Conservation (phyloP, 2,888 invertebrate genomes). For the Drosophila infuscata region DNA sequence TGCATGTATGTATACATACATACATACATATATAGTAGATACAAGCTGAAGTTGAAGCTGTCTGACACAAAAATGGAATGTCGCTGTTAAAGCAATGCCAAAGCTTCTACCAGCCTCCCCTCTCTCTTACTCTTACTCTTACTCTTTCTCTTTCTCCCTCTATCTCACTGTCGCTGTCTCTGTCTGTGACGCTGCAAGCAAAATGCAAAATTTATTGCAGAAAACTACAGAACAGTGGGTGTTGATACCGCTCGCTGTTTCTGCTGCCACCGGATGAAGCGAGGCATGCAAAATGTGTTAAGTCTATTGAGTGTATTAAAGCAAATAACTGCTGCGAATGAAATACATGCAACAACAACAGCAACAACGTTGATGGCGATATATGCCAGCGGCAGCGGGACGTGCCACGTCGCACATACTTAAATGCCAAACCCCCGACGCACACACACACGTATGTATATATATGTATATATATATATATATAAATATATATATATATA, state of each 20-base stretch:
- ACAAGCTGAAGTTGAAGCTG: constrained; percentile 38
- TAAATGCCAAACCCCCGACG: constrained; percentile 54
- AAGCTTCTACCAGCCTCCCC: constrained; percentile 12
- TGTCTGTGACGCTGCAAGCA: constrained; percentile 66
- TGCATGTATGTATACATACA: constrained; percentile 1
- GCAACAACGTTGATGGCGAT: constrained; percentile 41
- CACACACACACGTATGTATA: background rate
- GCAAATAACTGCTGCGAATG: constrained; percentile 78
- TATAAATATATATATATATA: constrained; percentile 22
- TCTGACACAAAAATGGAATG: constrained; percentile 60
- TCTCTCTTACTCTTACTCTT: background rate
- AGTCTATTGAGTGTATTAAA: constrained; percentile 80
- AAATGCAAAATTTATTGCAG: constrained; percentile 78
- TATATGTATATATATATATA: background rate
- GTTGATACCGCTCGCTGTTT: constrained; percentile 19
- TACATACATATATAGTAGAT: background rate
- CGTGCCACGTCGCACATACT: constrained; percentile 49
- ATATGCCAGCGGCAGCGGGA: constrained; percentile 33
- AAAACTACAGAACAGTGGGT: constrained; percentile 69
- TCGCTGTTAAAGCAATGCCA: constrained; percentile 42
- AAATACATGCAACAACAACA: constrained; percentile 66
- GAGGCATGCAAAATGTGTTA: constrained; percentile 76
- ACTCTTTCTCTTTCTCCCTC: background rate
- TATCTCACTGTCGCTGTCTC: constrained; percentile 13
- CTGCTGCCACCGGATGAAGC: constrained; percentile 49